Base-by-base conservation (phyloP, 2,888 invertebrate species). In the Trachelus iudaicus region DNA sequence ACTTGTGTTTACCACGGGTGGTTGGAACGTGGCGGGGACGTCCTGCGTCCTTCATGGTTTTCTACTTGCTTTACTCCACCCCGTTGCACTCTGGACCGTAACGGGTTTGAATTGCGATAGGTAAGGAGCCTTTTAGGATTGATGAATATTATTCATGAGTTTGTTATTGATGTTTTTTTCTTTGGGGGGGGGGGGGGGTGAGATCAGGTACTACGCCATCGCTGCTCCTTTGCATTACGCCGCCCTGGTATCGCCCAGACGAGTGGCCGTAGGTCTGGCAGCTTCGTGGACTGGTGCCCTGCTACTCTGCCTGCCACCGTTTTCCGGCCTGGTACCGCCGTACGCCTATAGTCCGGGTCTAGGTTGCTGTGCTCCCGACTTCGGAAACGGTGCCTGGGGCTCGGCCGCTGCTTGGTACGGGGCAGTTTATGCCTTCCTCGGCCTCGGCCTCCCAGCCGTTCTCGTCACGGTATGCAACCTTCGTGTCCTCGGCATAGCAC, bases 201-300 rank as follows among this genome's bases (percentile, higher is more conserved):
- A 13, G 30, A 31, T 69, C 11, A 92, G 96, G 80, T 96, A 96
- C 82, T 96, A 96, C 81, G 96, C 96, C 73, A 96, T 97, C 76
- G 95, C 96, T 0, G 95, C 96, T 0, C 96, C 96, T 0, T 91
- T 97, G 80, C 96, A 96, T 89, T 97, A 97, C 91, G 95, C 95
- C 35, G 95, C 95, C 76, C 93, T 96, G 79, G 95, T 96, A 34
- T 96, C 95, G 69, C 94, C 95, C 1, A 94, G 93, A 85, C 95
- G 95, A 93, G 95, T 95, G 76, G 92, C 94, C 79, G 92, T 94
- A 77, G 95, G 95, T 84, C 92, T 96, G 81, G 94, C 93, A 4
- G 92, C 94, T 79, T 94, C 95, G 40, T 96, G 96, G 96, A 90
- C 93, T 23, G 93, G 94, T 12, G 94, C 94, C 33, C 91, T 95